Evolutionary conservation across 2,797 vertebrate species (phyloP).

Genomic region (Spinibarbus caldwelli): DNA sequence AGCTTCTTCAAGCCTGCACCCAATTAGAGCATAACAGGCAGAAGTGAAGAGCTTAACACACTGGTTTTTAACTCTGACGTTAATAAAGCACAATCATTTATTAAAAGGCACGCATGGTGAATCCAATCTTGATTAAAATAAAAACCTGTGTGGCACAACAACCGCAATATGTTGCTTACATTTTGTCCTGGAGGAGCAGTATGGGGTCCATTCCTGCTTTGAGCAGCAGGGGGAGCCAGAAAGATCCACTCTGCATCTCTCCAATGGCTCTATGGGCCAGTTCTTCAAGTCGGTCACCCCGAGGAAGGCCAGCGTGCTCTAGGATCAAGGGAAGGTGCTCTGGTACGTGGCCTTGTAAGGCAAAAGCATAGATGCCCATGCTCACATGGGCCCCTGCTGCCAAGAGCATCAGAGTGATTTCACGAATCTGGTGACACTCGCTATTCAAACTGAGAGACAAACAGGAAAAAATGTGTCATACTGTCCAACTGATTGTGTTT

Average conservation of each 20-base stretch:
- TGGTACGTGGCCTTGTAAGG: slow-evolving; percentile 48
- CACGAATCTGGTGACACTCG: slow-evolving; percentile 56
- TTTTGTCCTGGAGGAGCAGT: slow-evolving; percentile 66
- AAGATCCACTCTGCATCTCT: slow-evolving; percentile 59
- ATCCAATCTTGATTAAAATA: slow-evolving; percentile 31
- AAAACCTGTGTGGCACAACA: neutral
- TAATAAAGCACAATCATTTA: slow-evolving; percentile 33
- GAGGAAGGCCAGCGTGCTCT: slow-evolving; percentile 67
- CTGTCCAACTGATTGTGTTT: neutral
- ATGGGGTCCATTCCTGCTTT: slow-evolving; percentile 73
- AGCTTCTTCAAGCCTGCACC: slow-evolving; percentile 67
- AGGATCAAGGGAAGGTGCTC: slow-evolving; percentile 72
- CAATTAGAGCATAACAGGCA: slow-evolving; percentile 53
- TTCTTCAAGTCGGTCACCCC: slow-evolving; percentile 32
- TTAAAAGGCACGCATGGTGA: slow-evolving; percentile 30
- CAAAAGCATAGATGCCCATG: slow-evolving; percentile 60
- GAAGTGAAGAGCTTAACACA: slow-evolving; percentile 40
- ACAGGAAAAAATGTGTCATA: neutral
- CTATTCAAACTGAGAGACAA: slow-evolving; percentile 41
- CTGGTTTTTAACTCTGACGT: slow-evolving; percentile 18
- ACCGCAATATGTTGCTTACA: slow-evolving; percentile 62
- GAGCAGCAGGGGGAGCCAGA: slow-evolving; percentile 76
- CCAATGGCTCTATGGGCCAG: slow-evolving; percentile 64
- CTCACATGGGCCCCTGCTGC: slow-evolving; percentile 67
- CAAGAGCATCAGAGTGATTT: slow-evolving; percentile 66